Evolutionary conservation across 92 coral and sea anemone species (phyloP), one percentile per base, ranked within the genome.

Genomic region (Phenganax marumi): DNA sequence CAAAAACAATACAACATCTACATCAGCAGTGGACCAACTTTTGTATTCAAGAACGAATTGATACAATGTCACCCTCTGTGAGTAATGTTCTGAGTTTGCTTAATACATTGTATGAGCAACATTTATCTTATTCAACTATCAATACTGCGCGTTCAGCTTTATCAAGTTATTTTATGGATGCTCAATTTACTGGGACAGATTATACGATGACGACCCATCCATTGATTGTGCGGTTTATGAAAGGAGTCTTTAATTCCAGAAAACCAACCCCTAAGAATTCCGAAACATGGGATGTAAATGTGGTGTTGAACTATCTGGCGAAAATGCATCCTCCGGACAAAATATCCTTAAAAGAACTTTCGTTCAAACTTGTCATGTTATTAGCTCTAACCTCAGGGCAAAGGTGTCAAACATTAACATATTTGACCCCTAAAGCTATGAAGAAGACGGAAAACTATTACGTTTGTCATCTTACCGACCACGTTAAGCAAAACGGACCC

Each of bases 211-310:
- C 73, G 17, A 80, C 73, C 53, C 91, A 88, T 57, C 91, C 88
- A 50, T 11, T 84, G 46, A 73, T 88, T 53, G 24, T 48, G 5
- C 85, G 88, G 16, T 88, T 64, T 50, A 17, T 88, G 26, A 88
- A 81, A 81, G 91, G 91, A 16, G 84, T 81, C 3, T 88, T 81
- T 56, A 88, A 88, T 49, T 68, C 26, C 43, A 24, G 80, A 23
- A 54, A 65, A 48, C 84, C 86, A 3, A 8, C 76, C 10, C 89
- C 86, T 24, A 2, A 75, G 16, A 80, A 73, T 62, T 48, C 12
- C 10, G 89, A 81, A 47, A 88, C 83, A 6, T 85, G 88, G 91
- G 82, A 88, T 68, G 76, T 85, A n/a, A n/a, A n/a, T n/a, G n/a
- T n/a, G n/a, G n/a, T n/a, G n/a, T n/a, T n/a, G n/a, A n/a, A n/a